phyloP scores from a whole-genome alignment of 64 coral and sea anemone species.

The Stichodactyla helianthus region DNA sequence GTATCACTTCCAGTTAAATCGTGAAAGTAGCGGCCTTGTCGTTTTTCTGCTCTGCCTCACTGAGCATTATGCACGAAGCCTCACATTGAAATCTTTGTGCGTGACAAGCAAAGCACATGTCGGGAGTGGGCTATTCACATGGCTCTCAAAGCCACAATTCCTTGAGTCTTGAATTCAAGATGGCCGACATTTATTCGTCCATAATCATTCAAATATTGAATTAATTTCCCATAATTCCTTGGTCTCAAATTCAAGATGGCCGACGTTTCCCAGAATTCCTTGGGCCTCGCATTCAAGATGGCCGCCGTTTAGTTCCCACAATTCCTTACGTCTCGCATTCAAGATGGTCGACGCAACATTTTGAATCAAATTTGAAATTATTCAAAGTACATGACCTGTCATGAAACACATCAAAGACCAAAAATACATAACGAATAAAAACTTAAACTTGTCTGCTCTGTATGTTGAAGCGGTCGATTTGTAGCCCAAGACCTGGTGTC shows the following conservation, averaged over 20 bases:
- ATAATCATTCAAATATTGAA: background rate
- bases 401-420: background rate
- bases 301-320: background rate
- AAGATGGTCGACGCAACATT: background rate
- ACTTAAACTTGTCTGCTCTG: background rate
- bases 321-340: background rate
- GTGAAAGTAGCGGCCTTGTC: too few relatives aligned
- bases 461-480: background rate
- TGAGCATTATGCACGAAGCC: too few relatives aligned
- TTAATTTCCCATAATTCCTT: background rate
- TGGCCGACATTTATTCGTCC: background rate
- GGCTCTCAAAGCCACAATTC: background rate
- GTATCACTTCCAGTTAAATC: too few relatives aligned
- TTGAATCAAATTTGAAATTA: background rate
- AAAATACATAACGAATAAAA: background rate
- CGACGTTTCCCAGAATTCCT: background rate
- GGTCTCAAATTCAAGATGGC: background rate
- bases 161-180: background rate
- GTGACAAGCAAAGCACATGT: too few relatives aligned
- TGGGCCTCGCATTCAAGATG: background rate
- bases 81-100: too few relatives aligned
- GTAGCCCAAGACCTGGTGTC: background rate
- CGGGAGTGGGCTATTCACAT: too few relatives aligned
- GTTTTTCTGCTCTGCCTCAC: too few relatives aligned
- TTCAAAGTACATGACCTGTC: background rate